Percentiles rank a stretch among this genome's conserved stretches.
Conservation (phyloP, 2,888 invertebrate genomes). For the Hirtodrosophila trivittata region DNA sequence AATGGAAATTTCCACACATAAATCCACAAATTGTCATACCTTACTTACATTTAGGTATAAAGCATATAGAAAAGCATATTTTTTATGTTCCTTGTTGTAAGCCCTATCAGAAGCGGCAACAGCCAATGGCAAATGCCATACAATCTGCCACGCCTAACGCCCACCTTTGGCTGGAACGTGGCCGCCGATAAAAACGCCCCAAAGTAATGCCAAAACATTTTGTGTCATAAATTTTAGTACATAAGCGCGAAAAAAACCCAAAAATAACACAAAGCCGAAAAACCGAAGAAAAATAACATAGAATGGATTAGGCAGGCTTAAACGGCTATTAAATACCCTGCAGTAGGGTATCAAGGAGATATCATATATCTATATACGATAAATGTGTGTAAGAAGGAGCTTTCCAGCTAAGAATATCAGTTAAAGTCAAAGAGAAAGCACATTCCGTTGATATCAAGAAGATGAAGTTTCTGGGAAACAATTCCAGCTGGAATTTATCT, state of each 20-base stretch:
- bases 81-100: conserved; percentile 26
- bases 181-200: conserved; percentile 53
- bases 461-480: too few species aligned
- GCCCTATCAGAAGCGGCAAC: conserved; percentile 39
- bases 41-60: conserved; percentile 15
- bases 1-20: conserved; percentile 67
- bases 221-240: conserved; percentile 76
- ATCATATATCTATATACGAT: too few species aligned
- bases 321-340: conserved; percentile 22
- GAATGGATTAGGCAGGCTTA: too few species aligned
- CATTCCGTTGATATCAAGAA: too few species aligned
- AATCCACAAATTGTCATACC: conserved; percentile 70
- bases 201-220: conserved; percentile 72
- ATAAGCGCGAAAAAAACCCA: conserved; percentile 56
- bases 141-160: conserved; percentile 60
- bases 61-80: conserved; percentile 38
- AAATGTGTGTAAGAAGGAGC: too few species aligned
- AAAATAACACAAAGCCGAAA: conserved; percentile 46
- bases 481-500: too few species aligned
- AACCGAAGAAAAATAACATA: not conserved
- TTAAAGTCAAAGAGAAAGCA: too few species aligned
- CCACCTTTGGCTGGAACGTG: conserved; percentile 55
- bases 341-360: too few species aligned
- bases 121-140: conserved; percentile 10
- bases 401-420: too few species aligned